Evolutionary conservation across 2,888 invertebrate species (phyloP).

Genomic region (Phengaris arion): DNA sequence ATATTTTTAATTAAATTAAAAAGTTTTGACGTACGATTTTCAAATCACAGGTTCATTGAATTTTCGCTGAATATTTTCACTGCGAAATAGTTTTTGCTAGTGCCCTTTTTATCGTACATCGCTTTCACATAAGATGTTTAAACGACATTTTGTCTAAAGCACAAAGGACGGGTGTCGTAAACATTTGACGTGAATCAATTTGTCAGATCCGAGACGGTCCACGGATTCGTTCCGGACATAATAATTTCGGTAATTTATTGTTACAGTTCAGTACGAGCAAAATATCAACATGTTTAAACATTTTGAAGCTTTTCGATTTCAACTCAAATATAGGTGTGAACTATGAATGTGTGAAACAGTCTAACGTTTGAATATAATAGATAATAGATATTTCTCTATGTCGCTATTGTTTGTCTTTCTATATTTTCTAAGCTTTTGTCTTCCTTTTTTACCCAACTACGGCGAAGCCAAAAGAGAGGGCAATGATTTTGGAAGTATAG

Average conservation of each 20-base stretch:
- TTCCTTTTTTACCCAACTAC: too few relatives aligned
- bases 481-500: too few relatives aligned
- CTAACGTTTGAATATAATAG: too few relatives aligned
- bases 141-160: background rate
- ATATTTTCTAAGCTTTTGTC: too few relatives aligned
- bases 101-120: background rate
- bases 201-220: slow-evolving; percentile 20
- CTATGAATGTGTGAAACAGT: too few relatives aligned
- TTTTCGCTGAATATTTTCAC: background rate
- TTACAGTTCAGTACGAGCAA: background rate
- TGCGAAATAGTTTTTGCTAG: background rate
- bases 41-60: too few relatives aligned
- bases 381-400: too few relatives aligned
- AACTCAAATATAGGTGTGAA: background rate
- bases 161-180: slow-evolving; percentile 20
- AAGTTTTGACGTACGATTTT: too few relatives aligned
- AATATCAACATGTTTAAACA: too few relatives aligned
- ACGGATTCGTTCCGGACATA: slow-evolving; percentile 7
- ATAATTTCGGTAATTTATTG: slow-evolving; percentile 13
- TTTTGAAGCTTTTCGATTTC: background rate
- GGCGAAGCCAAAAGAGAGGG: too few relatives aligned
- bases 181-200: slow-evolving; percentile 29
- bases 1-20: too few relatives aligned
- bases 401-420: too few relatives aligned
- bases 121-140: background rate